Evolutionary conservation across 2,888 invertebrate species (phyloP), one percentile per base, ranked within the genome.

Genomic region (Vannuccia rotundouncinata): DNA sequence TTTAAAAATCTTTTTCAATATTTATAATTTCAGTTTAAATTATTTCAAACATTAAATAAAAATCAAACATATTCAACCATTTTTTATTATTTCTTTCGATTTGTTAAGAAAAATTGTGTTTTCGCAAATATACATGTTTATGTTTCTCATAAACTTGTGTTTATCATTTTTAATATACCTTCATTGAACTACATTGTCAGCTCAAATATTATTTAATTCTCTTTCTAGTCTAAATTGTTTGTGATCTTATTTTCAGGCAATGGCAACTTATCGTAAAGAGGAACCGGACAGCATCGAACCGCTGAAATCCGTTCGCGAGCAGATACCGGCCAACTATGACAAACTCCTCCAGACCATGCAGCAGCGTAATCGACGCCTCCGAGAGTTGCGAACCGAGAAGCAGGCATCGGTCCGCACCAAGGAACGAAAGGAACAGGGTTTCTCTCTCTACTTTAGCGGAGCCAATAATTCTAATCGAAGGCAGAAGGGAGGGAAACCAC

Each of bases 391-490:
- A 5, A 31, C 25, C 13, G 45, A 77, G 22, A 77, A 77, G 30
- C 30, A 31, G 27, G 31, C 29, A 30, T 1, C 25, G 17, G 45
- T 31, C 17, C 77, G 77, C 5, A 29, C 17, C 1, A 78, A 78
- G 59, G 78, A 59, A 22, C 59, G 60, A 25, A n/a, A 45, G 27
- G 88, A 88, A 82, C 86, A 87, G 79, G 88, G 88, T 0, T 88
- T 88, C 81, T 84, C 86, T 45, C 82, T 88, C 29, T 88, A 88
- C 82, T 84, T 88, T 1, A 88, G 87, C 83, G 87, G 86, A 66
- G 86, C 86, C 1, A 86, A 86, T 81, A 25, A 77, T 28, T n/a
- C 25, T 22, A 13, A 25, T 29, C 77, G 75, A 30, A 25, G 45
- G 25, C 30, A 79, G 31, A 22, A 59, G n/a, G 78, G 29, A 5